These are phyloP conservation scores for Phyto melanocephala DNA, from an alignment of 2,888 invertebrate species.

Conservation along the genomic window DNA sequence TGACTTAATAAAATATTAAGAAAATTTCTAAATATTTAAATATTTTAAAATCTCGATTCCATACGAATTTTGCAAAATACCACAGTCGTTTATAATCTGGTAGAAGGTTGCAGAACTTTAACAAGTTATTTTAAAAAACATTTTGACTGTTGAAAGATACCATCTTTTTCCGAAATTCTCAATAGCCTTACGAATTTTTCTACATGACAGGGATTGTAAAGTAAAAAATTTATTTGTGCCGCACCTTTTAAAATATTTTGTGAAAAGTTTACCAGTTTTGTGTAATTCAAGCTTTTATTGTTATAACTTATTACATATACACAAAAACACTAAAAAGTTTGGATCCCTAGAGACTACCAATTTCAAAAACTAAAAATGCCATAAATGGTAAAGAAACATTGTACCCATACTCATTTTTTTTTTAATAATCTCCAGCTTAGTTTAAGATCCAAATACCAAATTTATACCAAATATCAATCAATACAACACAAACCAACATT, in stretches of 20 bases:
- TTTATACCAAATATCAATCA: constrained; percentile 15
- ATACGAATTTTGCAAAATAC: constrained; percentile 32
- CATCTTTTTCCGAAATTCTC: constrained; percentile 54
- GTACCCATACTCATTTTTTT: constrained; percentile 1
- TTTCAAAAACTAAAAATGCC: constrained; percentile 42
- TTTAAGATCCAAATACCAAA: constrained; percentile 1
- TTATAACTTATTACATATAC: constrained; percentile 33
- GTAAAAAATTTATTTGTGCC: constrained; percentile 49
- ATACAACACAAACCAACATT: constrained; percentile 9
- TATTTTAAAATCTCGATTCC: neutral
- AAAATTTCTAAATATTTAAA: constrained; percentile 3
- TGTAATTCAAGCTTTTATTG: constrained; percentile 33
- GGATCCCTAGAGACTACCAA: constrained; percentile 20
- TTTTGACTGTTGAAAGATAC: constrained; percentile 55
- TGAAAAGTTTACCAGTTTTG: constrained; percentile 31
- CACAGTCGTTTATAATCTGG: constrained; percentile 48
- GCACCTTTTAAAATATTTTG: constrained; percentile 46
- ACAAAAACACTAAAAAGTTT: constrained; percentile 22
- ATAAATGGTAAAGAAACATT: constrained; percentile 2
- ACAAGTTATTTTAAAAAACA: constrained; percentile 58
- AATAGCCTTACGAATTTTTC: constrained; percentile 59
- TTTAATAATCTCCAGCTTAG: constrained; percentile 15
- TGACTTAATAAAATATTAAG: constrained; percentile 15
- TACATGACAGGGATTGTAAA: constrained; percentile 48
- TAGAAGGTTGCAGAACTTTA: constrained; percentile 61